Conservation (phyloP, 2,797 vertebrate species). For the Sebastes reedi region DNA sequence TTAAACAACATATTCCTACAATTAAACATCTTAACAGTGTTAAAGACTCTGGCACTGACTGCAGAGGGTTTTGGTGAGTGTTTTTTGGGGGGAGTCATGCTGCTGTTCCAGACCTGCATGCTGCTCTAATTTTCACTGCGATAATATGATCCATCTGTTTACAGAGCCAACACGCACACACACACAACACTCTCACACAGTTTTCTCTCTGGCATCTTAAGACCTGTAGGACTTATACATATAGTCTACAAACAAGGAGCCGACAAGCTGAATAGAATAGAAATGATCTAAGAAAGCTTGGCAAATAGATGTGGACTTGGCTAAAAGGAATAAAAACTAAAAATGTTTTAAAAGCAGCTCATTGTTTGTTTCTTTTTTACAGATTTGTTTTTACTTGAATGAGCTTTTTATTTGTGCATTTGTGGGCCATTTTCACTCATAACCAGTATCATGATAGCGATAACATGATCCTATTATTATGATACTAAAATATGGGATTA, state of each 20-base stretch:
- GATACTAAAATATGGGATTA: neutral
- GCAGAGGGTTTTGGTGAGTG: neutral
- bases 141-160: slow-evolving; percentile 61
- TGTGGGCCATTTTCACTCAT: too few relatives aligned
- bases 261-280: neutral
- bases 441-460: neutral
- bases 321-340: too few relatives aligned
- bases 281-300: neutral
- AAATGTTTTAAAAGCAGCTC: too few relatives aligned
- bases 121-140: slow-evolving; percentile 31
- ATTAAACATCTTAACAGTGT: neutral
- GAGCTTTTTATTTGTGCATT: neutral
- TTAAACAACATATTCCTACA: neutral
- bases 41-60: neutral
- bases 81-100: neutral
- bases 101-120: slow-evolving; percentile 30
- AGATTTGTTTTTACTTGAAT: too few relatives aligned
- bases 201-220: neutral
- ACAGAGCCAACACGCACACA: neutral
- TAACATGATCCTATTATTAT: neutral
- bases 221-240: neutral
- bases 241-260: neutral
- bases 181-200: neutral
- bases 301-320: neutral
- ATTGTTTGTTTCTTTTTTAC: too few relatives aligned